Conservation (phyloP, 2,888 invertebrate genomes). For the Mesoligia furuncula region DNA sequence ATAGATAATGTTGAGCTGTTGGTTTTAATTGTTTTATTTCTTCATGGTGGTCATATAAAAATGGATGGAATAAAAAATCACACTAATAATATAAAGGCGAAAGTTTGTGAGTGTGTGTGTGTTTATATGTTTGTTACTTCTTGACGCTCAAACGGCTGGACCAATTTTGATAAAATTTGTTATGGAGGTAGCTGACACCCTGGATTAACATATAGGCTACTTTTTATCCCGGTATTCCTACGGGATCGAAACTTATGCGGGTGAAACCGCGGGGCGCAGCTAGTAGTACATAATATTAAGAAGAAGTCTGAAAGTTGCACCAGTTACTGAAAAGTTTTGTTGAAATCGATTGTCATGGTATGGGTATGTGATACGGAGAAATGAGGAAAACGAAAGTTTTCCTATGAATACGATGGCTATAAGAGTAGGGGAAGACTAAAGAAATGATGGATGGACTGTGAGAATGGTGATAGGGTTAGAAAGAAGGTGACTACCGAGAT, state of each 20-base stretch:
- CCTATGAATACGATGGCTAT: not conserved
- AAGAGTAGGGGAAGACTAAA: not conserved
- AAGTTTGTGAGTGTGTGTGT: too few relatives aligned
- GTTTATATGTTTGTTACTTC: too few relatives aligned
- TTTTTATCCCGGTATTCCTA: too few relatives aligned
- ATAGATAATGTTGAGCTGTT: conserved; percentile 13
- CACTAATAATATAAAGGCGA: too few relatives aligned
- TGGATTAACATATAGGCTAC: too few relatives aligned
- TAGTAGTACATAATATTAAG: too few relatives aligned
- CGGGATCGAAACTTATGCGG: too few relatives aligned
- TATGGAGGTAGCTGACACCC: too few relatives aligned
- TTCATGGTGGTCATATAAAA: not conserved
- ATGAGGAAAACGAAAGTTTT: not conserved
- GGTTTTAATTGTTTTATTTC: conserved; percentile 21
- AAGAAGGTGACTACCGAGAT: not conserved
- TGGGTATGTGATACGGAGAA: not conserved
- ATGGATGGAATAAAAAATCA: not conserved
- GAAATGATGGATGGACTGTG: not conserved
- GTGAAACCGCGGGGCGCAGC: too few relatives aligned
- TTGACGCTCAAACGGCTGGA: too few relatives aligned
- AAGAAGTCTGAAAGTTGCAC: not conserved
- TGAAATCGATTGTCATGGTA: not conserved
- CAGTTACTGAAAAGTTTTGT: not conserved
- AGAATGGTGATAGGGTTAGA: not conserved
- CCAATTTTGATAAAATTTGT: too few relatives aligned